Base-by-base conservation (phyloP, 1,140 invertebrate species). In the Hyphantria cunea region DNA sequence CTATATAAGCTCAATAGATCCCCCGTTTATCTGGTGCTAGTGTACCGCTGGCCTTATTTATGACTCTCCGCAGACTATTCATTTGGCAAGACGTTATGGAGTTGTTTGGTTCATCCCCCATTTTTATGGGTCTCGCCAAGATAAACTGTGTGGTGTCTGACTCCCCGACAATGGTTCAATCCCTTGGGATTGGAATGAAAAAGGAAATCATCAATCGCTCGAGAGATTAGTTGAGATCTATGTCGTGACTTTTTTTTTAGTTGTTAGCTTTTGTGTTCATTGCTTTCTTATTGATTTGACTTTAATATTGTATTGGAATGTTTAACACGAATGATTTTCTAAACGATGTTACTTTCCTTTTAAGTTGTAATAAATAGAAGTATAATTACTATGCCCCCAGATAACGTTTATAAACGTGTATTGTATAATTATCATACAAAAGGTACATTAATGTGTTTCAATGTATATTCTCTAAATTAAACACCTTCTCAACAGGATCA, bases 1-100 rank as follows among this genome's bases (percentile, higher is more conserved):
- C 62, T 74, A 68, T 76, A 76, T 76, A 76, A 77, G 71, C 72
- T 58, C 74, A 67, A 75, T 80, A 76, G 66, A 80, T 77, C 66
- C 70, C 63, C n/a, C 64, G 70, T 69, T 76, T 77, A 80, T 80
- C 77, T 73, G 55, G 47, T 64, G 62, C 62, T 68, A 62, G 63
- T 66, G 68, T 72, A 66, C 65, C 66, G 58, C 50, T 63, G 47
- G 51, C 58, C 68, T 69, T 80, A 80, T 80, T 80, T 80, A 80
- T 75, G 63, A 52, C 60, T 58, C 74, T 73, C 73, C 54, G 17
- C 53, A 61, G 64, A 65, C 67, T 64, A 69, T 70, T 70, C 69
- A 68, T 71, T 68, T 64, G 31, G 55, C 54, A 67, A 71, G 68
- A 71, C 68, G 68, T 70, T 70, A 70, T 64, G 17, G 68, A 63